These are phyloP conservation scores for Tineola bisselliella DNA, from an alignment of 2,888 invertebrate species.

Conservation along the genomic window DNA sequence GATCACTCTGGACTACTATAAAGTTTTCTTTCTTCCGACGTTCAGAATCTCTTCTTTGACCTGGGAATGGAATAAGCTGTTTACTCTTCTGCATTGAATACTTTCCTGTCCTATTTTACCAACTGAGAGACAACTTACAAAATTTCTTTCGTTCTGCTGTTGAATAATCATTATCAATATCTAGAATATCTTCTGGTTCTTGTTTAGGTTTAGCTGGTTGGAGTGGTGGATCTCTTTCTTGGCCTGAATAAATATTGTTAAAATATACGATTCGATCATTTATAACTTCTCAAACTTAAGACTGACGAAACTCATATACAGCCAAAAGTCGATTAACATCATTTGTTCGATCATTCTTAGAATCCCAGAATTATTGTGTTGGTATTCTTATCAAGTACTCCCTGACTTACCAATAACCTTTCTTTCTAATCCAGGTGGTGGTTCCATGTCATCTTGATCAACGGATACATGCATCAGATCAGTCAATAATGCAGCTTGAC, in stretches of 20 bases:
- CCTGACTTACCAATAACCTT: conserved; percentile 39
- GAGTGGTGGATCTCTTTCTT: conserved; percentile 48
- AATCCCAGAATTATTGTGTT: too few relatives aligned
- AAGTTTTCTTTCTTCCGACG: conserved; percentile 67
- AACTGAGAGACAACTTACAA: conserved; percentile 38
- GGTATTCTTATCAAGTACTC: not conserved
- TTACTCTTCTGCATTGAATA: too few relatives aligned
- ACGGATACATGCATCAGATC: conserved; percentile 48
- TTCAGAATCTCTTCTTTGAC: conserved; percentile 60
- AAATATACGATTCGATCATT: too few relatives aligned
- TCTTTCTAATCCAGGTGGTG: conserved; percentile 40
- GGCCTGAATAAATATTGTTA: conserved; percentile 29
- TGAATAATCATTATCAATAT: conserved; percentile 50
- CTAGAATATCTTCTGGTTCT: conserved; percentile 53
- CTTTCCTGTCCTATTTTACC: too few relatives aligned
- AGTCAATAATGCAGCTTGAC: conserved; percentile 40
- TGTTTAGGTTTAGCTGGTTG: conserved; percentile 41
- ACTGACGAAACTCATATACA: too few relatives aligned
- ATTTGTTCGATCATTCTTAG: too few relatives aligned
- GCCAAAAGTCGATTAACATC: too few relatives aligned
- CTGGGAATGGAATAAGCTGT: conserved; percentile 25
- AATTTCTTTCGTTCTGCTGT: conserved; percentile 51
- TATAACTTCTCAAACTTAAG: too few relatives aligned
- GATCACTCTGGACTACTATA: conserved; percentile 72
- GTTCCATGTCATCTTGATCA: conserved; percentile 38